phyloP scores from a whole-genome alignment of 2,888 invertebrate species.

The Apamea monoglypha region DNA sequence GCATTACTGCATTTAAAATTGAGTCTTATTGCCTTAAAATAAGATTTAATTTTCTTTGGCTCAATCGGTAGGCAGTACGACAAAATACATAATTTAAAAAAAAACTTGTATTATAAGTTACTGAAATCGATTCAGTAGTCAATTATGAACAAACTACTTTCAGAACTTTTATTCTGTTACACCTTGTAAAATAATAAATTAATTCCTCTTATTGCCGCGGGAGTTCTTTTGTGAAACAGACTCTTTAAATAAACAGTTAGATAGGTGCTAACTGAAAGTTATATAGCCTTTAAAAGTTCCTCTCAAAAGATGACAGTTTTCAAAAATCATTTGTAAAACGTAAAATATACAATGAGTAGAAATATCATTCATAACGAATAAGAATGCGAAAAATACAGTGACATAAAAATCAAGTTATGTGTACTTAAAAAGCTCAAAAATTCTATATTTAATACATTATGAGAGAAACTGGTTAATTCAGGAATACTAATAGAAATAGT shows the following conservation, averaged over 20 bases:
- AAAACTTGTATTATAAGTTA: too few species aligned
- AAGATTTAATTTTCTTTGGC: too few species aligned
- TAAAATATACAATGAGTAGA: neutral
- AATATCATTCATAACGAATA: slow-evolving; percentile 19
- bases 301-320: neutral
- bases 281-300: neutral
- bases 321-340: slow-evolving; percentile 1
- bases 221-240: too few species aligned
- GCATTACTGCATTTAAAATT: too few species aligned
- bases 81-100: too few species aligned
- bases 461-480: slow-evolving; percentile 12
- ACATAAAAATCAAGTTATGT: neutral
- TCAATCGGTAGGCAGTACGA: too few species aligned
- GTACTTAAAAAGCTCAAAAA: slow-evolving; percentile 37
- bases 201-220: too few species aligned
- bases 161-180: too few species aligned
- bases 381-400: neutral
- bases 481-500: neutral
- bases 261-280: slow-evolving; percentile 12
- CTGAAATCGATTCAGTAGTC: too few species aligned
- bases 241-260: neutral
- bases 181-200: too few species aligned
- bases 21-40: too few species aligned
- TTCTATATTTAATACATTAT: slow-evolving; percentile 11
- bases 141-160: too few species aligned